Percentiles rank a stretch among this genome's conserved stretches.
Evolutionary conservation across 2,888 invertebrate genomes (phyloP).

Genomic region (Cerastis rubricosa): DNA sequence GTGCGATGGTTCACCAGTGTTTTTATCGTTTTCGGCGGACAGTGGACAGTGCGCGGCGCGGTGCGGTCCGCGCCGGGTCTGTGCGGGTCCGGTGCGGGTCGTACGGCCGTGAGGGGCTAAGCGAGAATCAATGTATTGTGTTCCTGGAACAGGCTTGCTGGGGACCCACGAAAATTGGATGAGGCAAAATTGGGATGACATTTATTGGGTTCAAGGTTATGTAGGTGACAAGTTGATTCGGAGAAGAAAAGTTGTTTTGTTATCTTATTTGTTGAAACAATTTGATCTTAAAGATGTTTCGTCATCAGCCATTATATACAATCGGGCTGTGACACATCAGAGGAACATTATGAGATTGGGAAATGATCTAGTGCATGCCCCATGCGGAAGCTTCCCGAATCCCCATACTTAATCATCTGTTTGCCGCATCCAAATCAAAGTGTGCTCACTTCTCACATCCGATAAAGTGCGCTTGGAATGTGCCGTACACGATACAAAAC

Average conservation of each 20-base stretch:
- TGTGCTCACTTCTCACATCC: conserved; percentile 61
- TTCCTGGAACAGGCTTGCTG: conserved; percentile 82
- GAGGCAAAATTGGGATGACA: conserved; percentile 64
- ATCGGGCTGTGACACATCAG: background rate
- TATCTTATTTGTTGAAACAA: background rate
- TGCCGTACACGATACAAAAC: conserved; percentile 77
- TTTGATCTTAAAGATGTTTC: background rate
- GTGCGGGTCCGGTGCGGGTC: conserved; percentile 67
- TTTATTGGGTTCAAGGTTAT: conserved; percentile 9
- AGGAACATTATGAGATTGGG: background rate
- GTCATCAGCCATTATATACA: background rate
- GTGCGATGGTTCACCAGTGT: conserved; percentile 69
- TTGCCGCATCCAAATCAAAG: conserved; percentile 70
- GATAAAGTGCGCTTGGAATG: conserved; percentile 79
- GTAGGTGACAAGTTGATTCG: background rate
- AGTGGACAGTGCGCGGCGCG: conserved; percentile 49
- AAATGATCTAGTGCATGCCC: background rate
- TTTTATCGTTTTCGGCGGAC: conserved; percentile 72
- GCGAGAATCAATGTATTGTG: conserved; percentile 88
- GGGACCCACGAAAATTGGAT: conserved; percentile 71
- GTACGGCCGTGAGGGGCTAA: conserved; percentile 79
- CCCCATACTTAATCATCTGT: background rate
- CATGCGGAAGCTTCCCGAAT: background rate
- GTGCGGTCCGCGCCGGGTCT: conserved; percentile 59
- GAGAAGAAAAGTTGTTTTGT: background rate